Conservation (phyloP, 1,140 invertebrate species). For the Pentalonia nigronervosa region DNA sequence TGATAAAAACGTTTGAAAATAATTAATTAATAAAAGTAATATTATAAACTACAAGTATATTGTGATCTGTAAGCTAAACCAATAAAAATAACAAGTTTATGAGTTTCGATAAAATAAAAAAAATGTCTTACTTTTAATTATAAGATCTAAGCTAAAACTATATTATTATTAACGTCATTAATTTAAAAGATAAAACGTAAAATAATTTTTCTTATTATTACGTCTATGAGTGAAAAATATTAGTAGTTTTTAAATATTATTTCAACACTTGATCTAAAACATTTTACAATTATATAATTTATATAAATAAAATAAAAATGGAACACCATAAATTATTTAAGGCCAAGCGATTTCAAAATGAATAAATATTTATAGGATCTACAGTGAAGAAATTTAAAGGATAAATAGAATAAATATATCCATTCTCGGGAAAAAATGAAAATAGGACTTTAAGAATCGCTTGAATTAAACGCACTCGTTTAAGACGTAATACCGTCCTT, state of each 20-base stretch:
- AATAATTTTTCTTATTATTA: not conserved
- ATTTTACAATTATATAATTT: not conserved
- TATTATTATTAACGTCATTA: not conserved
- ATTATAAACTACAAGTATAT: not conserved
- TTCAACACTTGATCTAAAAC: not conserved
- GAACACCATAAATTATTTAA: not conserved
- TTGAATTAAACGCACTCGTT: not conserved
- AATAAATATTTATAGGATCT: not conserved
- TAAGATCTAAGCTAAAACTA: not conserved
- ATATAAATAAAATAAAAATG: not conserved
- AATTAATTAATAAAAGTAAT: not conserved
- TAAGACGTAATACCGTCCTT: not conserved
- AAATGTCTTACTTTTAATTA: not conserved
- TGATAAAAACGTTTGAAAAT: not conserved
- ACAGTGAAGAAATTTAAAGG: no score
- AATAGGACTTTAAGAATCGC: not conserved
- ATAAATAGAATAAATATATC: no score
- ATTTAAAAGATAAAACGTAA: not conserved
- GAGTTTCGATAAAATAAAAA: not conserved
- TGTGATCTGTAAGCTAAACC: not conserved
- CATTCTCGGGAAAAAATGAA: not conserved
- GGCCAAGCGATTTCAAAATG: not conserved
- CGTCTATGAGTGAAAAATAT: not conserved
- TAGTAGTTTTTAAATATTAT: not conserved
- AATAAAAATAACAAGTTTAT: not conserved